Conservation (phyloP, 2,888 invertebrate species). For the Oscheius sp. region DNA sequence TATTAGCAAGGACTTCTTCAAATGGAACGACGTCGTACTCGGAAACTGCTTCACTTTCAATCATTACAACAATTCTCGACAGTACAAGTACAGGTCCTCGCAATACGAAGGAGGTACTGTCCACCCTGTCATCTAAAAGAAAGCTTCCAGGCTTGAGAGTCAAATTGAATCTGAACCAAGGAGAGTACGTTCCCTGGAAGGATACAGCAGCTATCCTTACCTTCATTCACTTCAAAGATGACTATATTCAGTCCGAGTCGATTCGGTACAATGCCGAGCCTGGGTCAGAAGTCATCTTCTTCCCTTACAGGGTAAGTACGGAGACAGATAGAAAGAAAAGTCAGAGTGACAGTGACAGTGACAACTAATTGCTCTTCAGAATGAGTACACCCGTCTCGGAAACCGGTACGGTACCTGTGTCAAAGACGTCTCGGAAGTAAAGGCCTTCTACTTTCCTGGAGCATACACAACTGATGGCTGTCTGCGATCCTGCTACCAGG, state of each 20-base stretch:
- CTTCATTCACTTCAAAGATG: slow-evolving; percentile 52
- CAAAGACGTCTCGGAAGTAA: slow-evolving; percentile 50
- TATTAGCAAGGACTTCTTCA: slow-evolving; percentile 42
- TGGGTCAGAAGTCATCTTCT: slow-evolving; percentile 42
- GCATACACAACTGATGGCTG: slow-evolving; percentile 61
- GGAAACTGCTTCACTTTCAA: slow-evolving; percentile 67
- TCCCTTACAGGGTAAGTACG: slow-evolving; percentile 39
- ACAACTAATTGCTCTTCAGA: slow-evolving; percentile 35
- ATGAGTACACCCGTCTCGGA: slow-evolving; percentile 52
- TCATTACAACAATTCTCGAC: slow-evolving; percentile 42
- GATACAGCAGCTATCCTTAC: slow-evolving; percentile 56
- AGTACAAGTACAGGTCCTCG: slow-evolving; percentile 36
- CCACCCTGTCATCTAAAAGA: background rate
- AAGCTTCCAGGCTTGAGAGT: slow-evolving; percentile 44
- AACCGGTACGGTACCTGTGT: slow-evolving; percentile 57
- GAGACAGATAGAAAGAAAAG: background rate
- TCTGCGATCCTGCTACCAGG: slow-evolving; percentile 56
- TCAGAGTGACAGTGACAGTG: too few species aligned
- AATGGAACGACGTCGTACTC: slow-evolving; percentile 58
- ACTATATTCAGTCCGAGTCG: slow-evolving; percentile 59
- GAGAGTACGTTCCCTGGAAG: slow-evolving; percentile 58
- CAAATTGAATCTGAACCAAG: slow-evolving; percentile 47
- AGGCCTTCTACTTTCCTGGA: slow-evolving; percentile 57
- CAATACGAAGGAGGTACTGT: slow-evolving; percentile 48
- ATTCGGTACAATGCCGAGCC: slow-evolving; percentile 52